Evolutionary conservation across 2,113 vertebrate species (phyloP).

Genomic region (Eupsittula cactorum): DNA sequence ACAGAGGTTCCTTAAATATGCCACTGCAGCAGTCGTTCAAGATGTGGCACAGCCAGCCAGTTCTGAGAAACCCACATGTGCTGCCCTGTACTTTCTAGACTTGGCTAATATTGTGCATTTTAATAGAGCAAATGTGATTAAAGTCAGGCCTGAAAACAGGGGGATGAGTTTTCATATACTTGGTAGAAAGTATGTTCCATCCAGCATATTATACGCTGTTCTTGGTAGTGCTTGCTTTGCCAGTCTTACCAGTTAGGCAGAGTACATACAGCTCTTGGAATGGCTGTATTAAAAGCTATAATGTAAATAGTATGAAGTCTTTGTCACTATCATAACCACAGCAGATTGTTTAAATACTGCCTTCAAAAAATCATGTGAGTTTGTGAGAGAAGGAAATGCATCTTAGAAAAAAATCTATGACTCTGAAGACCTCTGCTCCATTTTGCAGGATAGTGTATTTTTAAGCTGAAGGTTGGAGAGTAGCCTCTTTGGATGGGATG

Average conservation of each 20-base stretch:
- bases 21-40: background rate
- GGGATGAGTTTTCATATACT: background rate
- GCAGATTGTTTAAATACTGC: background rate
- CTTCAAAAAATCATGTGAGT: background rate
- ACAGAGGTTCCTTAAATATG: background rate
- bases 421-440: background rate
- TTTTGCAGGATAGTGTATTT: background rate
- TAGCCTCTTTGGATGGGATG: background rate
- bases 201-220: background rate
- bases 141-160: background rate
- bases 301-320: background rate
- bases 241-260: background rate
- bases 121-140: background rate
- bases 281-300: background rate
- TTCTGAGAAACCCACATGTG: background rate
- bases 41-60: background rate
- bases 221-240: background rate
- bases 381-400: background rate
- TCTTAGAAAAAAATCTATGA: background rate
- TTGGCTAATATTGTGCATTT: background rate
- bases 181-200: background rate
- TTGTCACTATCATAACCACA: background rate
- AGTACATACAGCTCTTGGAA: background rate
- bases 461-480: background rate
- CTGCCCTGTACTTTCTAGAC: background rate